Percentiles rank a stretch among this genome's conserved stretches.
phyloP scores from a whole-genome alignment of 2,797 vertebrate genomes.

The Pampus argenteus region DNA sequence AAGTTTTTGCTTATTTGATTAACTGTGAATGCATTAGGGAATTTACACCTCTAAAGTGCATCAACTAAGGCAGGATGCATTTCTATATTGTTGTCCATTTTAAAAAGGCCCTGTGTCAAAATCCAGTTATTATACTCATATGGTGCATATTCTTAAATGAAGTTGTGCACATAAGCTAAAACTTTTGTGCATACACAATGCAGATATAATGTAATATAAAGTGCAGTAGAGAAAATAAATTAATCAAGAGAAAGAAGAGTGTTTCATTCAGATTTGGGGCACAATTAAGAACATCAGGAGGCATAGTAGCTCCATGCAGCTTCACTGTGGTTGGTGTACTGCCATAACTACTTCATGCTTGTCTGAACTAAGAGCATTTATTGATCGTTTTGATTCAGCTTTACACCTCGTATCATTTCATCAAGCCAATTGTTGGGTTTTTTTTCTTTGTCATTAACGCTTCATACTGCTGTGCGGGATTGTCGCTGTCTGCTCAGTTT shows the following conservation, averaged over 20 bases:
- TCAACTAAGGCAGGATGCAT: no score
- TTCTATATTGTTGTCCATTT: no score
- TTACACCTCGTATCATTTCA: neutral
- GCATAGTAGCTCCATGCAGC: neutral
- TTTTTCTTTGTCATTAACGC: neutral
- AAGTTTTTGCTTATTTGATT: no score
- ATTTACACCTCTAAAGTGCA: no score
- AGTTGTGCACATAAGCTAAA: no score
- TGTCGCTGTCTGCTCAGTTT: neutral
- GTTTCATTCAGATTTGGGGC: neutral
- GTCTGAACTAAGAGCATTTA: constrained; percentile 5
- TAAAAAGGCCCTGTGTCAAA: no score
- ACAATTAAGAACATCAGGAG: neutral
- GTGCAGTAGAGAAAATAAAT: neutral
- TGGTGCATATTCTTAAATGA: no score
- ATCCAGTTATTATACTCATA: no score
- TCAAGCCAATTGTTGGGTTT: neutral
- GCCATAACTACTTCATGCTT: neutral
- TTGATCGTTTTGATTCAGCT: constrained; percentile 3
- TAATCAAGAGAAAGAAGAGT: neutral
- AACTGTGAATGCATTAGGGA: no score
- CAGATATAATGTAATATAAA: neutral
- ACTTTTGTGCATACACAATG: neutral
- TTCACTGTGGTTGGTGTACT: neutral
- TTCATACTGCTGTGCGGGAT: neutral